Evolutionary conservation across 2,888 invertebrate genomes (phyloP).

Genomic region (Malthinus seriepunctatus): DNA sequence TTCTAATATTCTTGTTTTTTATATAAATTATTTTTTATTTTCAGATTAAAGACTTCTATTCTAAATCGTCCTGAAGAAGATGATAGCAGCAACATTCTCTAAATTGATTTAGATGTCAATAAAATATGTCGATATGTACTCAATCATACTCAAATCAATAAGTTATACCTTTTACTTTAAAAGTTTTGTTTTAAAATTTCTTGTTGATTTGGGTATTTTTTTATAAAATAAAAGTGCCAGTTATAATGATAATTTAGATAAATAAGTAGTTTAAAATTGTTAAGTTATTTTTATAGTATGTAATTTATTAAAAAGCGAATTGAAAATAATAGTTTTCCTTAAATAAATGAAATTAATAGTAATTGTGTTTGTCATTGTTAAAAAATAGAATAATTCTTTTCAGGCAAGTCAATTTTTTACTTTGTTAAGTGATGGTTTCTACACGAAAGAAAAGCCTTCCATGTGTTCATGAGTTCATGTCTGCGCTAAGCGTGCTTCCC

Average conservation of each 20-base stretch:
- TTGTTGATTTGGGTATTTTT: background rate
- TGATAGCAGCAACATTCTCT: background rate
- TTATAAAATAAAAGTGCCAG: constrained; percentile 10
- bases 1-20: too few species aligned
- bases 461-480: too few species aligned
- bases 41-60: background rate
- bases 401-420: too few species aligned
- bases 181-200: background rate
- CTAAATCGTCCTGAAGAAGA: background rate
- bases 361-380: too few species aligned
- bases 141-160: constrained; percentile 4
- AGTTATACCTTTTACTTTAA: background rate
- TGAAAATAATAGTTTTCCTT: too few species aligned
- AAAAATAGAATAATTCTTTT: too few species aligned
- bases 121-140: constrained; percentile 5
- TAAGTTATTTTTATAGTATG: constrained; percentile 19
- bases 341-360: too few species aligned
- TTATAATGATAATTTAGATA: constrained; percentile 7
- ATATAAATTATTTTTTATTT: constrained; percentile 3
- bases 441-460: too few species aligned
- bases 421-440: too few species aligned
- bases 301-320: constrained; percentile 14
- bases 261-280: constrained; percentile 14
- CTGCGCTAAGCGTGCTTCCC: too few species aligned
- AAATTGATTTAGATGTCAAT: background rate